phyloP scores from a whole-genome alignment of 2,888 invertebrate species.

The Pristionchus exspectatus region DNA sequence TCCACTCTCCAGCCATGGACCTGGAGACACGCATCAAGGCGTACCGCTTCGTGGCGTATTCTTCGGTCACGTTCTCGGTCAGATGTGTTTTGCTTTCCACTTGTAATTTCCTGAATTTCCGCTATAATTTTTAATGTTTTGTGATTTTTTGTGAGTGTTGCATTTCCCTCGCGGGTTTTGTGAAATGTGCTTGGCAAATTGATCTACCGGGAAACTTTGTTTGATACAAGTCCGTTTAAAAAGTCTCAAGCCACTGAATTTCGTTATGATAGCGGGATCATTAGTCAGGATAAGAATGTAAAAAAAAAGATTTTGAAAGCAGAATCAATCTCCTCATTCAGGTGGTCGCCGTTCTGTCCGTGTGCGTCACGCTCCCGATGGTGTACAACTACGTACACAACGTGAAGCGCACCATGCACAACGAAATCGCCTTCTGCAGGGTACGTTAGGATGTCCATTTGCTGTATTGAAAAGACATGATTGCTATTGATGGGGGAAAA shows the following conservation, averaged over 20 bases:
- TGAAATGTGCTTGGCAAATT: too few relatives aligned
- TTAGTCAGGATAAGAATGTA: too few relatives aligned
- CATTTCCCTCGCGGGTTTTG: too few relatives aligned
- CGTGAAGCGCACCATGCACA: not conserved
- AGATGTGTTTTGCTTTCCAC: not conserved
- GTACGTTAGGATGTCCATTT: not conserved
- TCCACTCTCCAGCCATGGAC: conserved; percentile 55
- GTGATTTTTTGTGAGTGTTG: too few relatives aligned
- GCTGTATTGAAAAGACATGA: too few relatives aligned
- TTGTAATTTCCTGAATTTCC: not conserved
- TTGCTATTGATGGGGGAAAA: too few relatives aligned
- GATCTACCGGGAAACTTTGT: too few relatives aligned
- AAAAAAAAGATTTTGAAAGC: too few relatives aligned
- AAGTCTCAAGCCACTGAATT: too few relatives aligned
- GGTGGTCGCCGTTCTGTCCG: conserved; percentile 48
- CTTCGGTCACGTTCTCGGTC: conserved; percentile 61
- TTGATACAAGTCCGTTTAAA: too few relatives aligned
- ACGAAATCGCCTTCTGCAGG: conserved; percentile 33
- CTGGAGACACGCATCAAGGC: conserved; percentile 62
- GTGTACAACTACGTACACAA: conserved; percentile 42
- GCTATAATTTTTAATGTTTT: too few relatives aligned
- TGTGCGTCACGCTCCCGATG: conserved; percentile 44
- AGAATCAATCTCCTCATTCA: not conserved
- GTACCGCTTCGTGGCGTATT: conserved; percentile 63
- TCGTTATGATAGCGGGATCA: too few relatives aligned